phyloP scores from a whole-genome alignment of 1,140 invertebrate species.

The Sinella curviseta region DNA sequence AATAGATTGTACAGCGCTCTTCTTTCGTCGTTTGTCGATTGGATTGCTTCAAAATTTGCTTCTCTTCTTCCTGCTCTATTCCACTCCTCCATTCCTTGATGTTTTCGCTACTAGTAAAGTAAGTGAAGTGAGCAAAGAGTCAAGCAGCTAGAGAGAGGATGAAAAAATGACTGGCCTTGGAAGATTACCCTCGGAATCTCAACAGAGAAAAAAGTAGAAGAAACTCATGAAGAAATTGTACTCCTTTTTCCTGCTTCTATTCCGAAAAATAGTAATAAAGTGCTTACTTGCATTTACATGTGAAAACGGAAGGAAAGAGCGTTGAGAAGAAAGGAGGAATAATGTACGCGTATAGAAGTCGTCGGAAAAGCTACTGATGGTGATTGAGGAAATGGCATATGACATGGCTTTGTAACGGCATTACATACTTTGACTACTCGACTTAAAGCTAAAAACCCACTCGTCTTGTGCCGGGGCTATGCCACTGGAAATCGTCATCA shows the following conservation, averaged over 20 bases:
- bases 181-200: conserved; percentile 7
- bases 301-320: neutral
- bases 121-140: neutral
- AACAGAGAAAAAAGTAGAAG: neutral
- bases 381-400: conserved; percentile 12
- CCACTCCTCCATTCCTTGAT: neutral
- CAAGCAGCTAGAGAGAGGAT: too few relatives aligned
- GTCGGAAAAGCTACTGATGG: too few relatives aligned
- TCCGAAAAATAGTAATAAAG: neutral
- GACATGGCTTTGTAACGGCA: too few relatives aligned
- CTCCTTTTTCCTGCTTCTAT: neutral
- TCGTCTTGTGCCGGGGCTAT: too few relatives aligned
- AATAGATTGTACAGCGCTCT: neutral
- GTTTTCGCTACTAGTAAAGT: too few relatives aligned
- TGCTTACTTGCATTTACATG: conserved; percentile 9
- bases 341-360: too few relatives aligned
- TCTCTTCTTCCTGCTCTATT: neutral
- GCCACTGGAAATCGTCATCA: too few relatives aligned
- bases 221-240: neutral
- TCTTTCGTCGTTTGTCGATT: neutral
- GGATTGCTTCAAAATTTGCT: neutral
- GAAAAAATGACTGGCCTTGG: conserved; percentile 12
- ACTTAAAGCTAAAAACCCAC: too few relatives aligned
- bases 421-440: too few relatives aligned
- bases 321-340: conserved; percentile 2